A percentile compares a stretch with the other conserved stretches of the same genome.
Conservation (phyloP, 2,113 vertebrate species). For the Sarotherodon lohbergeri region DNA sequence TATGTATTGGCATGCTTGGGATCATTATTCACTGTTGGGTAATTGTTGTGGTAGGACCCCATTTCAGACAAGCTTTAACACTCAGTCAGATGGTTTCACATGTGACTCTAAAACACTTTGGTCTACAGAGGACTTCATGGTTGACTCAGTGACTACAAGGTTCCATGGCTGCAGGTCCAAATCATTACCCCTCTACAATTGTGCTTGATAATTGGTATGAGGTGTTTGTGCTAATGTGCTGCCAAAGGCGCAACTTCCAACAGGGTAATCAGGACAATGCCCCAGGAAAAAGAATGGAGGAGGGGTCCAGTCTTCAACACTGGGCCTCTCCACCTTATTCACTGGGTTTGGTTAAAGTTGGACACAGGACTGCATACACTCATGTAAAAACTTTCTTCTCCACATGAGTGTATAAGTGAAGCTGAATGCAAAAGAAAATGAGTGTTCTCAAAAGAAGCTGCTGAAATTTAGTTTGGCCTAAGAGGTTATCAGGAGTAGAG, state of each 20-base stretch:
- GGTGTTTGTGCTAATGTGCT: neutral
- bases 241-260: rapidly evolving
- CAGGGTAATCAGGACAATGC: neutral
- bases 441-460: neutral
- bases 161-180: neutral
- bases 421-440: neutral
- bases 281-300: neutral
- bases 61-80: neutral
- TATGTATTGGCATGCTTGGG: neutral
- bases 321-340: neutral
- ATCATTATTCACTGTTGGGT: neutral
- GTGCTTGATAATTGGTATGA: neutral
- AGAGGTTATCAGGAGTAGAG: neutral
- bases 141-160: neutral
- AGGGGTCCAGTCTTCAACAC: neutral
- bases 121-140: neutral
- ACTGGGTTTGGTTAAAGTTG: neutral
- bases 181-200: neutral
- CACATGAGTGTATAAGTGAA: rapidly evolving
- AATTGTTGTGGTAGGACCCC: neutral
- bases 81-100: neutral
- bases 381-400: rapidly evolving
- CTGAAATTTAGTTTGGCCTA: neutral
- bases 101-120: neutral
- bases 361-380: neutral